Percentiles rank a stretch among this genome's conserved stretches.
These are phyloP conservation scores for Callionymus lyra DNA, from an alignment of 2,113 vertebrate genomes.

Conservation along the genomic window DNA sequence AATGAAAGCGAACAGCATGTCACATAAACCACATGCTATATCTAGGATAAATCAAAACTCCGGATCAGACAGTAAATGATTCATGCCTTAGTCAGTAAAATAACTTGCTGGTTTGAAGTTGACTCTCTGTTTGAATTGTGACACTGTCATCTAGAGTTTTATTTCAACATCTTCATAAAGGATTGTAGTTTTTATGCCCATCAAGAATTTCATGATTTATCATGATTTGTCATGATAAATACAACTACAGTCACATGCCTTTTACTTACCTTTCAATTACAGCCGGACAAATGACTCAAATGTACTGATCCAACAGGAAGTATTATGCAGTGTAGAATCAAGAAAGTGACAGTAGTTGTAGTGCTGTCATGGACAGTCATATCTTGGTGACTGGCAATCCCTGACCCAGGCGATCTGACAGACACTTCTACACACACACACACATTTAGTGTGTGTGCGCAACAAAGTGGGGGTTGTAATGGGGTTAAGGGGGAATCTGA, in stretches of 20 bases:
- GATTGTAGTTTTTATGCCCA: too few species aligned
- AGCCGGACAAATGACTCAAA: constrained; percentile 1
- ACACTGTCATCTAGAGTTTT: too few species aligned
- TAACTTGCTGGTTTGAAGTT: too few species aligned
- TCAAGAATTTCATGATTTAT: too few species aligned
- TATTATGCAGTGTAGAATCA: constrained; percentile 5
- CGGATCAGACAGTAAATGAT: too few species aligned
- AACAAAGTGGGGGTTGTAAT: constrained; percentile 16
- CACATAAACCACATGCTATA: too few species aligned
- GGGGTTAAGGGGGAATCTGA: constrained; percentile 39
- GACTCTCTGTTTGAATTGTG: too few species aligned
- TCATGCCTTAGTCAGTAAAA: too few species aligned
- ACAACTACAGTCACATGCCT: background rate
- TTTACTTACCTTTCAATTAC: constrained; percentile 36
- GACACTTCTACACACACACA: constrained; percentile 37
- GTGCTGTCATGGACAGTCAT: constrained; percentile 22
- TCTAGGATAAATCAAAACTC: too few species aligned
- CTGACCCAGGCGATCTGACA: constrained; percentile 24
- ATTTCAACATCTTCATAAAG: too few species aligned
- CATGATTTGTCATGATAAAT: too few species aligned
- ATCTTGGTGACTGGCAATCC: constrained; percentile 15
- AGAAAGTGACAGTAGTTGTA: constrained; percentile 10
- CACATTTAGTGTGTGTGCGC: constrained; percentile 13
- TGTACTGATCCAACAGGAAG: constrained; percentile 34
- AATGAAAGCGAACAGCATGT: too few species aligned